Evolutionary conservation across 1,140 invertebrate genomes (phyloP).

Genomic region (Cyclargus thomasi): DNA sequence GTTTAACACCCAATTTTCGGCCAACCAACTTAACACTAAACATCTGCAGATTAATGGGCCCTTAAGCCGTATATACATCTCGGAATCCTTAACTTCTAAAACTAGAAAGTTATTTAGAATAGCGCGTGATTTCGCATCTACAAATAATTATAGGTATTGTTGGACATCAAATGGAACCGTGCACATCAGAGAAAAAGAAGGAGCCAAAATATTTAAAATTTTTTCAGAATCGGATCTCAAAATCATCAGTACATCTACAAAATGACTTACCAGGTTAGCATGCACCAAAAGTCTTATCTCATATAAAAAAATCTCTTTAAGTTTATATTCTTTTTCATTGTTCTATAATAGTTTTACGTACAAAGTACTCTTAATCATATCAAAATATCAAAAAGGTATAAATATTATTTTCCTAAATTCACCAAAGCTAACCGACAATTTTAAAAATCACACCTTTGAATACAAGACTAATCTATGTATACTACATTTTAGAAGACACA

Average conservation of each 20-base stretch:
- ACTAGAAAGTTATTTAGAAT: background rate
- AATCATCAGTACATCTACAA: background rate
- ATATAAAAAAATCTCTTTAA: background rate
- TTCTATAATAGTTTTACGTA: no score
- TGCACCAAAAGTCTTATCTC: background rate
- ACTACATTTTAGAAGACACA: no score
- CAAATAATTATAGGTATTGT: background rate
- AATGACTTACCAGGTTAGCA: background rate
- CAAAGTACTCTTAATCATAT: no score
- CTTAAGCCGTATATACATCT: background rate
- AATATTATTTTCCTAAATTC: no score
- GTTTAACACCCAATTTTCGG: background rate
- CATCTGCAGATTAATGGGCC: background rate
- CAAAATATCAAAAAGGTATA: no score
- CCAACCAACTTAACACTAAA: background rate
- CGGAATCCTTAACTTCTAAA: background rate
- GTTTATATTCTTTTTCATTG: no score
- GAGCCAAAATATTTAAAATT: background rate
- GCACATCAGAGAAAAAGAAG: background rate
- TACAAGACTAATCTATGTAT: no score
- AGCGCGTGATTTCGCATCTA: background rate
- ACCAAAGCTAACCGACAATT: no score
- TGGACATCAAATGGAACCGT: background rate
- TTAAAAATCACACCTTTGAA: no score
- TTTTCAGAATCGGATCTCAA: background rate